These are phyloP conservation scores for Lytechinus variegatus DNA, from an alignment of 35 echinoderm and acorn worm species.

Conservation along the genomic window DNA sequence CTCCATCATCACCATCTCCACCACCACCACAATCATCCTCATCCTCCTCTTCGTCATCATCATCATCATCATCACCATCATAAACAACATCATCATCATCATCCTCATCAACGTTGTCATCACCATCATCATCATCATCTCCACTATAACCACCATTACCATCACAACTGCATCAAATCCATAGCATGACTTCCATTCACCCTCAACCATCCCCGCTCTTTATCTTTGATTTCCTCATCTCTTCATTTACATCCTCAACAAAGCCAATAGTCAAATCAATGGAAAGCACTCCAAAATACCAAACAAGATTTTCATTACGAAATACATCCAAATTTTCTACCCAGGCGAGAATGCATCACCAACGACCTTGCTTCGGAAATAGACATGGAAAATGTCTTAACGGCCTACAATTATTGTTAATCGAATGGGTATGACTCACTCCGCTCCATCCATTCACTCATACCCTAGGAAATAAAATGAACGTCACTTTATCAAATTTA, in stretches of 20 bases:
- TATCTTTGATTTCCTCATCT: not conserved
- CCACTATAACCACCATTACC: not conserved
- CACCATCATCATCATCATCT: not conserved
- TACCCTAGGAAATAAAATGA: not conserved
- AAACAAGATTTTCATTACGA: not conserved
- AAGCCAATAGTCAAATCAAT: not conserved
- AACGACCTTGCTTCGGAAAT: not conserved
- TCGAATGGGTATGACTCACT: not conserved
- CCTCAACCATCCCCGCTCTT: not conserved
- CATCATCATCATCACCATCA: not conserved
- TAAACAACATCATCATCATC: not conserved
- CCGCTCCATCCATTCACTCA: not conserved
- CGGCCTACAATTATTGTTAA: constrained; percentile 1
- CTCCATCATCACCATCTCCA: not conserved
- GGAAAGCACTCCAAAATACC: not conserved
- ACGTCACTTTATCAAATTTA: constrained; percentile 14
- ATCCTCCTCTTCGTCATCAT: not conserved
- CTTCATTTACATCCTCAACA: not conserved
- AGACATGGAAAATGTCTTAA: not conserved
- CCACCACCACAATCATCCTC: not conserved
- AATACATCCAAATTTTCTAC: not conserved
- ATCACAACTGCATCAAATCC: not conserved
- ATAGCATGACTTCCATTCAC: not conserved
- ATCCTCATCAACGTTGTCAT: not conserved
- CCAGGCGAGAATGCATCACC: not conserved